A percentile compares a stretch with the other conserved stretches of the same genome.
Conservation (phyloP, 2,113 vertebrate genomes). For the Sialia sialis region DNA sequence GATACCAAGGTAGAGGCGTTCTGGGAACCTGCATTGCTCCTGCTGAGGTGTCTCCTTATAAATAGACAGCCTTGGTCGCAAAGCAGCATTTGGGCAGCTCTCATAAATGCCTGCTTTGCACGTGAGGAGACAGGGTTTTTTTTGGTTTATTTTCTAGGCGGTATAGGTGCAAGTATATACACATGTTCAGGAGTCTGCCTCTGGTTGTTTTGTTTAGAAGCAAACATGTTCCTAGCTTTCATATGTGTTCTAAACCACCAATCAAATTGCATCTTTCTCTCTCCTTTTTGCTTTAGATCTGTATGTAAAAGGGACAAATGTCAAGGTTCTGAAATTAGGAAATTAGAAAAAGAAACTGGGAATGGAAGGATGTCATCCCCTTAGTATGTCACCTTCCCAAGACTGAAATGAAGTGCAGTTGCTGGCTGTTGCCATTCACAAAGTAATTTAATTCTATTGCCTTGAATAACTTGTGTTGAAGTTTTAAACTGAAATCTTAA, state of each 20-base stretch:
- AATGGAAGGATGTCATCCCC: neutral
- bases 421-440: neutral
- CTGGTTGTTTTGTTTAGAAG: neutral
- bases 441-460: neutral
- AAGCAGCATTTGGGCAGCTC: neutral
- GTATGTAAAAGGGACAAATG: neutral
- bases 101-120: neutral
- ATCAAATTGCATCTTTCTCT: neutral
- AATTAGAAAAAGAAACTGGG: neutral
- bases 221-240: neutral
- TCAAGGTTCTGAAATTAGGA: neutral
- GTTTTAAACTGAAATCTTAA: constrained; percentile 24
- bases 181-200: neutral
- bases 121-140: neutral
- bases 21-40: neutral
- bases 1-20: constrained; percentile 9
- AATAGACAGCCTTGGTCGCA: neutral
- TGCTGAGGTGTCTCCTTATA: neutral
- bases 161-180: neutral
- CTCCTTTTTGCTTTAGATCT: neutral
- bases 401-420: neutral
- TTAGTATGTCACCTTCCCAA: neutral
- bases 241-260: neutral
- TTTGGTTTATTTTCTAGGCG: neutral
- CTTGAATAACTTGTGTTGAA: neutral